phyloP scores from a whole-genome alignment of 2,888 invertebrate species.

The Cylloceria caligata region DNA sequence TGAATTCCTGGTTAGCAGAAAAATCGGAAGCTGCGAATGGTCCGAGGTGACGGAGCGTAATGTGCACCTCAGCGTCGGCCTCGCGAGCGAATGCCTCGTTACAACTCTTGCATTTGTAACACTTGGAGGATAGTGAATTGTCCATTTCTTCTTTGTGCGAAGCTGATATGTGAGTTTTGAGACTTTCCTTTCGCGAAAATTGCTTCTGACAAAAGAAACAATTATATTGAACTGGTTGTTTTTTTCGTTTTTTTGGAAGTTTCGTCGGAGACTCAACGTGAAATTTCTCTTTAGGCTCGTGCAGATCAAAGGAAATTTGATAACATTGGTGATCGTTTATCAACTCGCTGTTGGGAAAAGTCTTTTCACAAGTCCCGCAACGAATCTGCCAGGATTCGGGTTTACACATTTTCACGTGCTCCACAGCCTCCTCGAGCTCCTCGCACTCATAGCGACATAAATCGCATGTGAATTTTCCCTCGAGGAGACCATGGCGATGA shows the following conservation, averaged over 20 bases:
- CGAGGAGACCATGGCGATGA: constrained; percentile 29
- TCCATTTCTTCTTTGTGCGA: constrained; percentile 68
- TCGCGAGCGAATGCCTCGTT: constrained; percentile 73
- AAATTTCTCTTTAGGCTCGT: neutral
- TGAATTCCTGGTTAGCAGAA: constrained; percentile 68
- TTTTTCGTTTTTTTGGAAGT: constrained; percentile 46
- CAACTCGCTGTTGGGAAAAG: neutral
- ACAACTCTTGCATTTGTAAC: constrained; percentile 74
- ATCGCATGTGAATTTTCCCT: constrained; percentile 38
- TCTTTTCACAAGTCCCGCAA: constrained; percentile 14
- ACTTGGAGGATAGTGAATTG: constrained; percentile 59
- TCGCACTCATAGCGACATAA: constrained; percentile 33
- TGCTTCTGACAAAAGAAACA: constrained; percentile 76
- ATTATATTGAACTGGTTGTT: constrained; percentile 65
- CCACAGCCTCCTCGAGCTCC: constrained; percentile 15
- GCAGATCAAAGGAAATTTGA: neutral
- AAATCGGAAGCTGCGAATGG: constrained; percentile 29
- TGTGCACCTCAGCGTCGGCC: constrained; percentile 70
- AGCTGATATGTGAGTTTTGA: constrained; percentile 74
- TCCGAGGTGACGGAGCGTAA: constrained; percentile 43
- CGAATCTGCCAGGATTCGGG: constrained; percentile 42
- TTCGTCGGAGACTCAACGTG: neutral
- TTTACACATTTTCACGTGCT: constrained; percentile 39
- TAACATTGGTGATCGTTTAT: constrained; percentile 25
- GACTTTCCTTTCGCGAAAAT: constrained; percentile 75